phyloP scores from a whole-genome alignment of 2,113 vertebrate species.

The Puntigrus tetrazona region DNA sequence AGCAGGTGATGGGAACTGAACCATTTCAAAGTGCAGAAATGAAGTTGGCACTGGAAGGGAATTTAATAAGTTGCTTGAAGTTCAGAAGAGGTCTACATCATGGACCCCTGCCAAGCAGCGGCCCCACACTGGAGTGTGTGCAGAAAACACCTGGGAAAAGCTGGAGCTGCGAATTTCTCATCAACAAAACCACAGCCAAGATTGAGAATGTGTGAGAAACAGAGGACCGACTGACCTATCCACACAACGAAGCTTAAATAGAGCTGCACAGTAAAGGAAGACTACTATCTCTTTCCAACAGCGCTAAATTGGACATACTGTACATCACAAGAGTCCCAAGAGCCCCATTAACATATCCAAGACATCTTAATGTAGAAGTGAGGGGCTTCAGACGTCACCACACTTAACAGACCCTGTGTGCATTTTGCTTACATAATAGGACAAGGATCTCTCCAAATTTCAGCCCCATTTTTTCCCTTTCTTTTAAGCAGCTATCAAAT shows the following conservation, averaged over 20 bases:
- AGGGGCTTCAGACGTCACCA: constrained; percentile 54
- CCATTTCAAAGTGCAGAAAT: constrained; percentile 48
- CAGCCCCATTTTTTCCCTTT: neutral
- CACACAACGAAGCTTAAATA: constrained; percentile 28
- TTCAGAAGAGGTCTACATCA: constrained; percentile 36
- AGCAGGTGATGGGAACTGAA: constrained; percentile 46
- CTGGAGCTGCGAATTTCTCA: constrained; percentile 11
- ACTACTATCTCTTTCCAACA: neutral
- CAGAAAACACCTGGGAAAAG: constrained; percentile 22
- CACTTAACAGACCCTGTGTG: constrained; percentile 35
- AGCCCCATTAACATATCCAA: constrained; percentile 59
- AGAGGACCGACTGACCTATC: constrained; percentile 20
- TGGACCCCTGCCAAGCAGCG: constrained; percentile 16
- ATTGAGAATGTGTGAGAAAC: constrained; percentile 8
- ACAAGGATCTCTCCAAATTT: neutral
- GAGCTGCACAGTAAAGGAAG: neutral
- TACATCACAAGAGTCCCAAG: constrained; percentile 60
- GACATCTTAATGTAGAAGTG: constrained; percentile 52
- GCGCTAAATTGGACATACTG: constrained; percentile 60
- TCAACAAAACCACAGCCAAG: constrained; percentile 36
- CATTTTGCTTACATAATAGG: neutral
- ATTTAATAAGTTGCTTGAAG: constrained; percentile 56
- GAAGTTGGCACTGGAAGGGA: constrained; percentile 46
- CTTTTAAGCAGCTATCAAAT: neutral
- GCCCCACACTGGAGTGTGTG: neutral